Evolutionary conservation across 2,888 invertebrate genomes (phyloP), one percentile per base, ranked within the genome.

Genomic region (Caprella mutica): DNA sequence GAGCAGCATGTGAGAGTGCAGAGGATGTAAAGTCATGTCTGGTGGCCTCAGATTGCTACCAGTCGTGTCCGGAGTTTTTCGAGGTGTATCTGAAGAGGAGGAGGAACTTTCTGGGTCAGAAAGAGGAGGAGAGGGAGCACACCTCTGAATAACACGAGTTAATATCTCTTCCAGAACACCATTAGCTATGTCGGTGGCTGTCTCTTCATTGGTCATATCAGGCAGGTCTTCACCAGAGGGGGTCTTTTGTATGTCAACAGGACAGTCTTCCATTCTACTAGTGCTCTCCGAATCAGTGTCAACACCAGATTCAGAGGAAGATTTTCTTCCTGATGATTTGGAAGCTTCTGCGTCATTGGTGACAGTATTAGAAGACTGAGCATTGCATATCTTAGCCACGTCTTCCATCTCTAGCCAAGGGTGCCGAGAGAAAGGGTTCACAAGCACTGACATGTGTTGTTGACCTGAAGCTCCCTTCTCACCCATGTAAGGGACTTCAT

Each of bases 1-100:
- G 2, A 91, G 75, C 40, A 90, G 77, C 74, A 91, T 79, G 70
- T 90, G 89, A 23, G 86, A 84, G 70, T 90, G 89, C 58, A 86
- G 80, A 26, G 84, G 83, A 70, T 85, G 84, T 35, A 86, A 77
- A 8, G 72, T 70, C 3, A 71, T 68, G 54, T 69, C 69, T 35
- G 59, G 35, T 6, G 44, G 30, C 14, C 33, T 44, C 12, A 42
- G 17, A 27, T 21, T 58, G 17, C 27, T 67, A 38, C 70, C 70
- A 6, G 51, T 40, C 38, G 43, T 33, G 30, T 27, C 21, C 27
- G 9, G 19, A 23, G 46, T 23, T 21, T 6, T 26, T 12, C 5
- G 17, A 8, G 40, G 26, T 5, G 35, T 39, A 30, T 35, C 64
- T 6, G 56, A 46, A 21, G 29, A 27, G n/a, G 30, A 19, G 2